Conservation (phyloP, 92 coral and sea anemone species). For the Diadumene lineata region DNA sequence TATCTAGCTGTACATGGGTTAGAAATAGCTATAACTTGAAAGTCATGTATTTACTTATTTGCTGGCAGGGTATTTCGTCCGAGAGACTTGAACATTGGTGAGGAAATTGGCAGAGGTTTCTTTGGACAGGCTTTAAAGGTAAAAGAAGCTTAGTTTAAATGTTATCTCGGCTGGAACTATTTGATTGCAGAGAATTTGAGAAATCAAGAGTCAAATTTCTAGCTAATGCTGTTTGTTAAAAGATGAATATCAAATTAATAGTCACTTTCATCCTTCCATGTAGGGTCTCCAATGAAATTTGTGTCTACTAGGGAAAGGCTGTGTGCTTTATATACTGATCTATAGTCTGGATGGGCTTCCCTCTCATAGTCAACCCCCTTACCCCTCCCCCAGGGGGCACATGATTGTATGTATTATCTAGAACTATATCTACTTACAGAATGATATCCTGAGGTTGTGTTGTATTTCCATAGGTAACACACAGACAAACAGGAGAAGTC, state of each 20-base stretch:
- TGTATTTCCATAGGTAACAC: conserved; percentile 66
- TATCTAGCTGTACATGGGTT: too few species aligned
- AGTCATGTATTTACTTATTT: not conserved
- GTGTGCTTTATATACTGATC: conserved; percentile 6
- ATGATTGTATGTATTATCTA: too few species aligned
- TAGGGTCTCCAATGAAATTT: too few species aligned
- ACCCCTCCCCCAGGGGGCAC: not conserved
- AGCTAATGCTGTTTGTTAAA: too few species aligned
- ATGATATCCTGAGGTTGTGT: not conserved
- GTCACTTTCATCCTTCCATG: too few species aligned
- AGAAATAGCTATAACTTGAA: too few species aligned
- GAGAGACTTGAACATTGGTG: conserved; percentile 84
- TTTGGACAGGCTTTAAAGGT: conserved; percentile 99
- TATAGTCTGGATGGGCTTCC: not conserved
- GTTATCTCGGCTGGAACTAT: not conserved
- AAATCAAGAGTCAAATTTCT: too few species aligned
- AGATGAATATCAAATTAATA: too few species aligned
- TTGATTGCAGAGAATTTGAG: too few species aligned
- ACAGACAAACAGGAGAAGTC: conserved; percentile 86
- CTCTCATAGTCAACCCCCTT: not conserved
- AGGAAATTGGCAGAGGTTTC: conserved; percentile 93
- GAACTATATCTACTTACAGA: too few species aligned
- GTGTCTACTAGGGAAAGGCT: too few species aligned
- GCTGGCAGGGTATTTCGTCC: conserved; percentile 85
- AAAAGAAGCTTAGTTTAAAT: not conserved